Evolutionary conservation across 2,113 vertebrate genomes (phyloP), one percentile per base, ranked within the genome.

Genomic region (Taxidea taxus): DNA sequence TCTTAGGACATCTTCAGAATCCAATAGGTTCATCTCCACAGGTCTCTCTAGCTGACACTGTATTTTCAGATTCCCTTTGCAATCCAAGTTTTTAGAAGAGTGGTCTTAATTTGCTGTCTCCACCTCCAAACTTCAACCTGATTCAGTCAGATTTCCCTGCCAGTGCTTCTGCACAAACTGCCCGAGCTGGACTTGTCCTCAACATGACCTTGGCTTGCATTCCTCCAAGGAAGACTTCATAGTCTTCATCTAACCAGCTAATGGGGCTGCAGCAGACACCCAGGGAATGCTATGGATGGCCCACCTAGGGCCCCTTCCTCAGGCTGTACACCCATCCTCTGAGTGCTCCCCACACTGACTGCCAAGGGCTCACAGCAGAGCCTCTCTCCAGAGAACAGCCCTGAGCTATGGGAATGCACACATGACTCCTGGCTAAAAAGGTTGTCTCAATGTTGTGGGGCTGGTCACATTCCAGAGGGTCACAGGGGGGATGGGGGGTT

Each of bases 291-390:
- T 54, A 18, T 31, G 47, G 51, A 18, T 27, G 31, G 3, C 6
- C 29, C 27, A 12, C 44, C 12, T 1, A 13, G 12, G 11, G 7
- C 8, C 21, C 39, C 70, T 51, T n/a, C 75, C 86, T 11, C 60
- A 39, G 29, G 20, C 0, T 0, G 0, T 3, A 29, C 11, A 37
- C 14, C 37, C 12, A 9, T 15, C 58, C 12, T 86, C 56, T 42
- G 34, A 4, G 23, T 51, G 39, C 75, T 85, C 84, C 42, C 74
- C 27, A 47, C 25, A 54, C 4, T 37, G 4, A 62, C 42, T 16
- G 21, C 83, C 0, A 1, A 54, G n/a, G 39, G 23, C 21, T 68
- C 21, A n/a, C 7, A 29, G 60, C 20, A n/a, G 44, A 86, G 20
- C 15, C 23, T 25, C 25, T 20, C 21, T 54, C 31, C 64, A 44